Percentiles rank a stretch among this genome's conserved stretches.
These are phyloP conservation scores for Carassius carassius DNA, from an alignment of 2,113 vertebrate species.

Conservation along the genomic window DNA sequence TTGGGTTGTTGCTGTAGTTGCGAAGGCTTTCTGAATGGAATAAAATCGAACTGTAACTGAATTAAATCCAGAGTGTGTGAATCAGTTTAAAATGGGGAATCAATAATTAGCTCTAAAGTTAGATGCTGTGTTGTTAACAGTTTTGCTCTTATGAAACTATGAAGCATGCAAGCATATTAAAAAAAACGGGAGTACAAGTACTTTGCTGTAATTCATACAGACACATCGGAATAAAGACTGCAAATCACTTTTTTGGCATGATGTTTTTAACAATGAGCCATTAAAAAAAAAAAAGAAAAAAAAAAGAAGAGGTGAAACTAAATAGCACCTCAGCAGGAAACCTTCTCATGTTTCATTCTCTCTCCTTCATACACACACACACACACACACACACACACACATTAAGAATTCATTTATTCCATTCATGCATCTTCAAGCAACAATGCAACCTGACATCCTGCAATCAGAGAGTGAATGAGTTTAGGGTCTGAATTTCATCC, in stretches of 20 bases:
- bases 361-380: not conserved
- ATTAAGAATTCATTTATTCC: conserved; percentile 39
- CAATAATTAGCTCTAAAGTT: not conserved
- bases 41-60: too few species aligned
- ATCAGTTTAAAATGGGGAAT: not conserved
- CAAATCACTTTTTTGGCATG: conserved; percentile 2
- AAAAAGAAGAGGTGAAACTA: not conserved
- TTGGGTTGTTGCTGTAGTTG: too few species aligned
- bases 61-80: not conserved
- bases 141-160: not conserved
- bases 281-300: not conserved
- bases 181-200: not conserved
- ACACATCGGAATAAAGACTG: not conserved
- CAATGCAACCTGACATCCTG: conserved; percentile 40
- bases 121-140: not conserved
- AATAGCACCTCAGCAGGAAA: conserved; percentile 31
- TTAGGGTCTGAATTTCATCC: conserved; percentile 40
- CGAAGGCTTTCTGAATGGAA: too few species aligned
- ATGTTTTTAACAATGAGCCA: conserved; percentile 27
- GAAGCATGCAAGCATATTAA: not conserved
- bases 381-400: conserved; percentile 5
- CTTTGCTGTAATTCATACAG: not conserved
- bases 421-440: conserved; percentile 43
- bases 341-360: conserved; percentile 20
- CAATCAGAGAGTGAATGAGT: conserved; percentile 39